Conservation (phyloP, 2,888 invertebrate genomes). For the Cotesia congregata region DNA sequence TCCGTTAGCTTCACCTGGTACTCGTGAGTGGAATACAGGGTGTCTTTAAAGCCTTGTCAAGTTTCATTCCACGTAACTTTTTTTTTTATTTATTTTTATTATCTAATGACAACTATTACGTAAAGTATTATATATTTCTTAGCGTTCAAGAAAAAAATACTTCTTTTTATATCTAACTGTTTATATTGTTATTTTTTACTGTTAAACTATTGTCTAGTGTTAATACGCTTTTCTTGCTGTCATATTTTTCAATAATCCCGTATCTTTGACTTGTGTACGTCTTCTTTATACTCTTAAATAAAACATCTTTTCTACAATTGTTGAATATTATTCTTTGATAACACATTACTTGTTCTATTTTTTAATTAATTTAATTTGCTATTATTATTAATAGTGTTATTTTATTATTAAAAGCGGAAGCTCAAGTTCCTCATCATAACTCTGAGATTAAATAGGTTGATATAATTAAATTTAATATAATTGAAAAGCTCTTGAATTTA, state of each 20-base stretch:
- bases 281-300: neutral
- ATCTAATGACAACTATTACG: neutral
- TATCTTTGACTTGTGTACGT: neutral
- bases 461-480: no score
- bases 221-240: neutral
- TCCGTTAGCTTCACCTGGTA: slow-evolving; percentile 69
- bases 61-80: neutral
- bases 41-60: slow-evolving; percentile 47
- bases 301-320: neutral
- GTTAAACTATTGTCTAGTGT: neutral
- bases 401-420: no score
- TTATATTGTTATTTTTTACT: neutral
- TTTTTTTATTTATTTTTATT: neutral
- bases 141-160: neutral
- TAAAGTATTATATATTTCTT: neutral
- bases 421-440: no score
- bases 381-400: no score
- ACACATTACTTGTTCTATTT: neutral
- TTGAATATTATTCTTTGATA: neutral
- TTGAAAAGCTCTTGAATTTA: no score
- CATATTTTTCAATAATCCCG: neutral
- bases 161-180: neutral
- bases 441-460: no score
- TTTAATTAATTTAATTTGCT: neutral
- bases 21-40: slow-evolving; percentile 63